Evolutionary conservation across 2,888 invertebrate species (phyloP).

Genomic region (Trimorus sp.): DNA sequence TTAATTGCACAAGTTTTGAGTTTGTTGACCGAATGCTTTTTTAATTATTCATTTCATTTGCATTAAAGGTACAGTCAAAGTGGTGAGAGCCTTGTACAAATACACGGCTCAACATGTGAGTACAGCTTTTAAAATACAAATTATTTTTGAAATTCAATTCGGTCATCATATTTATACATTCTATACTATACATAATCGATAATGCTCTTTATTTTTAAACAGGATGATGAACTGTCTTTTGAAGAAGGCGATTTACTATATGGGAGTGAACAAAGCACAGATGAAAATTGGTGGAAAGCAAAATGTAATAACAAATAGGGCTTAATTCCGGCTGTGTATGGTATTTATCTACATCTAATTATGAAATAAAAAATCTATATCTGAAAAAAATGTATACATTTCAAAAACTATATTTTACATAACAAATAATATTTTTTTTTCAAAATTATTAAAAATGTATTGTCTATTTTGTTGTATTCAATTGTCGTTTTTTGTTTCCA

Average conservation of each 20-base stretch:
- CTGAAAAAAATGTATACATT: too few relatives aligned
- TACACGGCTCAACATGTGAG: conserved; percentile 84
- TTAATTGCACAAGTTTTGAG: too few relatives aligned
- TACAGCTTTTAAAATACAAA: conserved; percentile 33
- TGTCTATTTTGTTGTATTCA: too few relatives aligned
- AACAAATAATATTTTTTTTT: too few relatives aligned
- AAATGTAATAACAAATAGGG: conserved; percentile 83
- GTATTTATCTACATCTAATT: too few relatives aligned
- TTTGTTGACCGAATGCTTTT: too few relatives aligned
- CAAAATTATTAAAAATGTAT: too few relatives aligned
- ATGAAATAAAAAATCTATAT: too few relatives aligned
- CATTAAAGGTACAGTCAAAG: conserved; percentile 83
- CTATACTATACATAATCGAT: not conserved
- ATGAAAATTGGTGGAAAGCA: conserved; percentile 83
- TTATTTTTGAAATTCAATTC: too few relatives aligned
- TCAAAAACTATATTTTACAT: too few relatives aligned
- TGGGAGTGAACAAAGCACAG: conserved; percentile 82
- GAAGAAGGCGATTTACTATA: conserved; percentile 86
- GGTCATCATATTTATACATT: too few relatives aligned
- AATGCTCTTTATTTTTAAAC: conserved; percentile 33
- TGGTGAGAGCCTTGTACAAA: conserved; percentile 83
- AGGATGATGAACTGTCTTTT: conserved; percentile 85
- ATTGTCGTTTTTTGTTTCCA: conserved; percentile 16
- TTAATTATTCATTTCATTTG: conserved; percentile 18
- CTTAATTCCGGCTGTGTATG: conserved; percentile 85